Conservation (phyloP, 2,888 invertebrate genomes). For the Apodemia duryi region DNA sequence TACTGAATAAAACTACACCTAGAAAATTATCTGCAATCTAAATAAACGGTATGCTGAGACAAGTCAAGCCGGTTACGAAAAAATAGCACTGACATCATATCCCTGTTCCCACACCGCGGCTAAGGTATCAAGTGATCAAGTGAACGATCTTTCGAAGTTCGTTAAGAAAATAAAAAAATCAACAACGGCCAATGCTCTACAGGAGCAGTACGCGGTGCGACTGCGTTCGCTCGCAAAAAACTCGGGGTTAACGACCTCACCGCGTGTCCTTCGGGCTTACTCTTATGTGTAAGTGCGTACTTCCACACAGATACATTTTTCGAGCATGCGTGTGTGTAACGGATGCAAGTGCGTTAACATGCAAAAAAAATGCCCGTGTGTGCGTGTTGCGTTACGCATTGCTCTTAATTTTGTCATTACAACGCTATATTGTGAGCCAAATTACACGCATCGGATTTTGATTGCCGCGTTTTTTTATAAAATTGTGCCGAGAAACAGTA, state of each 20-base stretch:
- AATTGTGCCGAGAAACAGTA: constrained; percentile 27
- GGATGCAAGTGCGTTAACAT: constrained; percentile 37
- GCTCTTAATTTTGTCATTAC: constrained; percentile 63
- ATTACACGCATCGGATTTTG: constrained; percentile 41
- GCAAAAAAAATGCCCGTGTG: constrained; percentile 32
- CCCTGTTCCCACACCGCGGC: constrained; percentile 58
- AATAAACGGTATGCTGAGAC: constrained; percentile 48
- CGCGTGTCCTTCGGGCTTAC: constrained; percentile 68
- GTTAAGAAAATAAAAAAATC: constrained; percentile 37
- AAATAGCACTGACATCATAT: constrained; percentile 57
- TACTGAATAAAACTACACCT: constrained; percentile 19
- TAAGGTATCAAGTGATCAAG: constrained; percentile 49
- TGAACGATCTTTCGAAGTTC: constrained; percentile 55
- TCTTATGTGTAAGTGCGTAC: constrained; percentile 60
- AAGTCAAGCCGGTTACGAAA: constrained; percentile 35
- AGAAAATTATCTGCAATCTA: constrained; percentile 40
- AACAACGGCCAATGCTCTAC: constrained; percentile 68
- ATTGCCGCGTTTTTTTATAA: constrained; percentile 35
- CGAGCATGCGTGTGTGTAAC: constrained; percentile 48
- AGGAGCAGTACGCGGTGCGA: constrained; percentile 62
- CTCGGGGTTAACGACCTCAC: constrained; percentile 68
- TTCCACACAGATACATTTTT: constrained; percentile 39
- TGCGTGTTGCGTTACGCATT: constrained; percentile 42
- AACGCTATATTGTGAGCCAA: constrained; percentile 45
- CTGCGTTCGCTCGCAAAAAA: constrained; percentile 70